Evolutionary conservation across 2,797 vertebrate species (phyloP).

Genomic region (Euphonia xanthogaster): DNA sequence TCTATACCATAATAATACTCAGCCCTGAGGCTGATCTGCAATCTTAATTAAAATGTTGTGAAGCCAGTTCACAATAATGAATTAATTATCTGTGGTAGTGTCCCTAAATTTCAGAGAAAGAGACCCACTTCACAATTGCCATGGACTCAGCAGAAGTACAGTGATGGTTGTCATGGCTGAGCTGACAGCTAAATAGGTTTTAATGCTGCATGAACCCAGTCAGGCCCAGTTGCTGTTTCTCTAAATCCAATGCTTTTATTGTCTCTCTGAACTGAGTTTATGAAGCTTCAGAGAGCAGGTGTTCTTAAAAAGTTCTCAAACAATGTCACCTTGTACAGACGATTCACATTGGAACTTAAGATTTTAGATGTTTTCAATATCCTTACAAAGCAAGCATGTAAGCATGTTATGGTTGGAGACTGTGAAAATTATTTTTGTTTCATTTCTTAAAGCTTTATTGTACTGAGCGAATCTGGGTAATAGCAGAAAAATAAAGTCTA

Average conservation of each 20-base stretch:
- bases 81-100: not conserved
- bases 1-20: not conserved
- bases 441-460: not conserved
- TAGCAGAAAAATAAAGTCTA: not conserved
- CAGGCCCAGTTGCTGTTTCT: not conserved
- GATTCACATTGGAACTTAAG: not conserved
- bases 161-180: not conserved
- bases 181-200: not conserved
- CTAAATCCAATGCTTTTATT: not conserved
- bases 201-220: not conserved
- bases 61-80: not conserved
- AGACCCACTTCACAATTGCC: not conserved
- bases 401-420: not conserved
- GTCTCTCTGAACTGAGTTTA: not conserved
- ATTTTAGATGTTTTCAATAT: not conserved
- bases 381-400: not conserved
- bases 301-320: not conserved
- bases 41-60: conserved; percentile 32
- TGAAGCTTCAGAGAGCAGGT: not conserved
- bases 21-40: not conserved
- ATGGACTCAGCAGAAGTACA: not conserved
- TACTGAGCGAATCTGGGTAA: not conserved
- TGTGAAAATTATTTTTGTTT: not conserved
- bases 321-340: not conserved
- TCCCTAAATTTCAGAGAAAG: not conserved